Conservation (phyloP, 2,888 invertebrate species). For the Hypomecis atomaria region DNA sequence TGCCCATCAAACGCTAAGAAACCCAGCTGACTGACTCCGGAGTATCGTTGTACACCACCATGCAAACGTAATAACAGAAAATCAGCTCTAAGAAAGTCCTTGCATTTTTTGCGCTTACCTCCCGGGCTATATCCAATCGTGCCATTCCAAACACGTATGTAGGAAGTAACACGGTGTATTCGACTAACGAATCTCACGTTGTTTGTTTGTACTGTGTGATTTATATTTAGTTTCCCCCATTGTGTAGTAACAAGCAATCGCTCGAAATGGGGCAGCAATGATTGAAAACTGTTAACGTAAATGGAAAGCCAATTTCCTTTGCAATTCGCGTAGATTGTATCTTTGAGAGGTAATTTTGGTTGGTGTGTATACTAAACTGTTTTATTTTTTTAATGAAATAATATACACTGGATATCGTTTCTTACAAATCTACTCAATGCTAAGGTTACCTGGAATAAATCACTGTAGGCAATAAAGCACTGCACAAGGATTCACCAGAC, state of each 20-base stretch:
- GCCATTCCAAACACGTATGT: constrained; percentile 33
- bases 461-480: too few relatives aligned
- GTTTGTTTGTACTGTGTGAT: constrained; percentile 24
- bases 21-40: too few relatives aligned
- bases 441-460: too few relatives aligned
- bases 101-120: too few relatives aligned
- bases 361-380: neutral
- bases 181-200: constrained; percentile 32
- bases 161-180: constrained; percentile 29
- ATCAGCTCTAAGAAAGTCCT: too few relatives aligned
- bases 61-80: too few relatives aligned
- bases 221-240: constrained; percentile 30
- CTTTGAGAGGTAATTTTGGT: constrained; percentile 6
- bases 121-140: neutral
- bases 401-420: too few relatives aligned
- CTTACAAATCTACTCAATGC: too few relatives aligned
- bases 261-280: constrained; percentile 20
- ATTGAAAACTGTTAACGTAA: constrained; percentile 26
- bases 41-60: too few relatives aligned
- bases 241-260: constrained; percentile 22
- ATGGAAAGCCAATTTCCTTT: constrained; percentile 23
- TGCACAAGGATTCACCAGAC: too few relatives aligned
- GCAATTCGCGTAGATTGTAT: constrained; percentile 15
- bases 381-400: too few relatives aligned
- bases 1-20: neutral